Percentiles rank a stretch among this genome's conserved stretches.
phyloP scores from a whole-genome alignment of 2,888 invertebrate species.

The Drosophila recens region DNA sequence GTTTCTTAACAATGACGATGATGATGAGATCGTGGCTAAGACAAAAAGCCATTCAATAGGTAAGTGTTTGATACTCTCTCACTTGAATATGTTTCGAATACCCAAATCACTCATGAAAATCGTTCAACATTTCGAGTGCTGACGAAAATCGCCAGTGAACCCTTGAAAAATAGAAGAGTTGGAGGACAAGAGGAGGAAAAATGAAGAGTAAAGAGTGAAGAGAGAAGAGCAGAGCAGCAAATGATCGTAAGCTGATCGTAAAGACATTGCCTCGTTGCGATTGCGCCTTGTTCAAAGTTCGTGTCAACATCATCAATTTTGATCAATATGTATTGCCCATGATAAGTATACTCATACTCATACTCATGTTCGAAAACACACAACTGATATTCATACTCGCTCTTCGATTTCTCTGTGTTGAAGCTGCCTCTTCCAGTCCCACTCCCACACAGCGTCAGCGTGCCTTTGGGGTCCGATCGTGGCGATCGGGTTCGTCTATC shows the following conservation, averaged over 20 bases:
- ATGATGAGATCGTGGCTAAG: slow-evolving; percentile 32
- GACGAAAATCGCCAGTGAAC: slow-evolving; percentile 49
- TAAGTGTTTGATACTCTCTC: slow-evolving; percentile 67
- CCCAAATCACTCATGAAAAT: slow-evolving; percentile 61
- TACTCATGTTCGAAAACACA: slow-evolving; percentile 22
- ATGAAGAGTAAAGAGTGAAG: not conserved
- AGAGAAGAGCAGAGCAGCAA: slow-evolving; percentile 20
- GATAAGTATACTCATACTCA: slow-evolving; percentile 34
- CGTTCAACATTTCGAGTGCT: slow-evolving; percentile 50
- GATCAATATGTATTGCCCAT: slow-evolving; percentile 75
- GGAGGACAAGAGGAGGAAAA: not conserved
- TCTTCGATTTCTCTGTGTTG: not conserved
- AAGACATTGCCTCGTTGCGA: slow-evolving; percentile 60
- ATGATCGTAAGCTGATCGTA: slow-evolving; percentile 48
- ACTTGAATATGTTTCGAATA: slow-evolving; percentile 65
- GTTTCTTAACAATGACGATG: slow-evolving; percentile 1
- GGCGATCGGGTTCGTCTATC: slow-evolving; percentile 61
- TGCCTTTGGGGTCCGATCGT: slow-evolving; percentile 69
- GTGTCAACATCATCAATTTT: slow-evolving; percentile 82
- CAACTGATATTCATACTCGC: slow-evolving; percentile 20
- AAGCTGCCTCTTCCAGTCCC: slow-evolving; percentile 28
- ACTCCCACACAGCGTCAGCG: slow-evolving; percentile 22
- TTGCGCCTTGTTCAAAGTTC: slow-evolving; percentile 76
- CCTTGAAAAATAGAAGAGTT: slow-evolving; percentile 50
- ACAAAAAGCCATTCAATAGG: slow-evolving; percentile 37